Evolutionary conservation across 2,888 invertebrate species (phyloP).

Genomic region (Macrostomum cliftonense): DNA sequence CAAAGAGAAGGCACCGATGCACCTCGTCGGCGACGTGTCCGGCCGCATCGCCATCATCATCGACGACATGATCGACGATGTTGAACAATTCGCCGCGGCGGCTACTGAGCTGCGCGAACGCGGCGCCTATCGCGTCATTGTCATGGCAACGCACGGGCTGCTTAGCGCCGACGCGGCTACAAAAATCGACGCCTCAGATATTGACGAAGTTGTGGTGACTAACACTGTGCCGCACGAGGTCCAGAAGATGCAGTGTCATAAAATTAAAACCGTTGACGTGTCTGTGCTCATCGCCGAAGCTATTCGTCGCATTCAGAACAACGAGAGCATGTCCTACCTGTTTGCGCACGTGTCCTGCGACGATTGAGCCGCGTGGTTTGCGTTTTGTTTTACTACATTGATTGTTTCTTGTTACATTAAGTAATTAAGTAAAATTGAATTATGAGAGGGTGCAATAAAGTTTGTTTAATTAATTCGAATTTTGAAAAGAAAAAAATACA

Average conservation of each 20-base stretch:
- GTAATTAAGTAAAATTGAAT: too few relatives aligned
- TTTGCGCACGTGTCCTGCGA: constrained; percentile 92
- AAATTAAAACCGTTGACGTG: constrained; percentile 97
- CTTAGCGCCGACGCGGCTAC: constrained; percentile 87
- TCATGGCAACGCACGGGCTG: constrained; percentile 87
- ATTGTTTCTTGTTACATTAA: too few relatives aligned
- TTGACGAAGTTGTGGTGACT: constrained; percentile 98
- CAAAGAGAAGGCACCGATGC: constrained; percentile 97
- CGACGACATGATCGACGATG: constrained; percentile 96
- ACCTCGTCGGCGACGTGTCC: constrained; percentile 92
- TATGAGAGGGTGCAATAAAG: too few relatives aligned
- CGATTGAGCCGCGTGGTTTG: constrained; percentile 59
- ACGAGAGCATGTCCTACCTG: constrained; percentile 95
- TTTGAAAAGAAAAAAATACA: too few relatives aligned
- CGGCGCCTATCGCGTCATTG: constrained; percentile 68
- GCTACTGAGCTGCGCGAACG: constrained; percentile 87
- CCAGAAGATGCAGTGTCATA: constrained; percentile 96
- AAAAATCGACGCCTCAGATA: constrained; percentile 67
- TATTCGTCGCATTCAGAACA: constrained; percentile 90
- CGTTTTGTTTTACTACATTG: too few relatives aligned
- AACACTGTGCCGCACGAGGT: constrained; percentile 96
- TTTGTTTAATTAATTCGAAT: too few relatives aligned
- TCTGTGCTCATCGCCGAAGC: constrained; percentile 86
- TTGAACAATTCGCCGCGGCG: constrained; percentile 84
- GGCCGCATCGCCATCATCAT: constrained; percentile 97